These are phyloP conservation scores for Caenorhabditis elegans DNA, from an alignment of 1,140 invertebrate species.

Conservation along the genomic window WBcel235 BX284606.5:90001-90500, in stretches of 20 bases:
- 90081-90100: slow-evolving; percentile 35
- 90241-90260: slow-evolving; percentile 65
- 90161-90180: slow-evolving; percentile 72
- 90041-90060: too few species aligned
- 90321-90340: slow-evolving; percentile 68
- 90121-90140: slow-evolving; percentile 67
- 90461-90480: too few species aligned
- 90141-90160: slow-evolving; percentile 70
- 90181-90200: slow-evolving; percentile 71
- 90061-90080: slow-evolving; percentile 40
- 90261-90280: slow-evolving; percentile 69
- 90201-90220: slow-evolving; percentile 71
- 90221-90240: slow-evolving; percentile 68
- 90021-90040: neutral
- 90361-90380: too few species aligned
- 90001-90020: neutral
- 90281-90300: slow-evolving; percentile 68
- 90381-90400: too few species aligned
- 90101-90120: slow-evolving; percentile 46
- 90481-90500: too few species aligned
- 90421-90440: too few species aligned
- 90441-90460: too few species aligned
- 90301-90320: slow-evolving; percentile 67
- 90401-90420: too few species aligned
- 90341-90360: slow-evolving; percentile 67